phyloP scores from a whole-genome alignment of 2,797 vertebrate species.

The Spheniscus humboldti region DNA sequence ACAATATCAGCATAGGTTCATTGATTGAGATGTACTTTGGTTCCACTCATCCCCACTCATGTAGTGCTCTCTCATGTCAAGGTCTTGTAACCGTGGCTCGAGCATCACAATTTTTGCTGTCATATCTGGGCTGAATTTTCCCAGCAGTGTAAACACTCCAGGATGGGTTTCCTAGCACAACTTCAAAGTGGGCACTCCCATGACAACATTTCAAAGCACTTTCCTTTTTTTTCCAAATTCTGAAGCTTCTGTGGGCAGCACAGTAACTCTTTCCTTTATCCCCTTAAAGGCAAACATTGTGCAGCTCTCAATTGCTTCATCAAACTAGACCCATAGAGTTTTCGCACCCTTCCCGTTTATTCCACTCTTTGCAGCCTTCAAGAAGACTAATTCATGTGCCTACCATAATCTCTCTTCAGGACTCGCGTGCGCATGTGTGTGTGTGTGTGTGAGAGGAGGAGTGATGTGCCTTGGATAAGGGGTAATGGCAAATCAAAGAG shows the following conservation, averaged over 20 bases:
- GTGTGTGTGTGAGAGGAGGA: not conserved
- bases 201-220: slow-evolving; percentile 38
- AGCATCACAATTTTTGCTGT: slow-evolving; percentile 23
- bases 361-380: not conserved
- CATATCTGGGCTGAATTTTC: slow-evolving; percentile 35
- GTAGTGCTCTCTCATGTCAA: slow-evolving; percentile 36
- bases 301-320: not conserved
- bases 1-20: slow-evolving; percentile 6
- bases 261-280: not conserved
- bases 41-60: slow-evolving; percentile 25
- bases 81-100: slow-evolving; percentile 18
- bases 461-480: not conserved
- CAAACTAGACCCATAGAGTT: not conserved
- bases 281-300: not conserved
- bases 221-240: not conserved
- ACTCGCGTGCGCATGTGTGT: not conserved
- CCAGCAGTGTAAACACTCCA: slow-evolving; percentile 20
- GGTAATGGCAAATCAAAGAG: not conserved
- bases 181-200: slow-evolving; percentile 43
- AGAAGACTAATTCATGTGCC: not conserved
- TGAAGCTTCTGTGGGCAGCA: not conserved
- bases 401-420: not conserved
- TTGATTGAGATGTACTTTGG: slow-evolving; percentile 45
- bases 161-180: slow-evolving; percentile 7
- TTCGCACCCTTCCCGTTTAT: not conserved